phyloP scores from a whole-genome alignment of 2,113 vertebrate species.

The Grus americana region DNA sequence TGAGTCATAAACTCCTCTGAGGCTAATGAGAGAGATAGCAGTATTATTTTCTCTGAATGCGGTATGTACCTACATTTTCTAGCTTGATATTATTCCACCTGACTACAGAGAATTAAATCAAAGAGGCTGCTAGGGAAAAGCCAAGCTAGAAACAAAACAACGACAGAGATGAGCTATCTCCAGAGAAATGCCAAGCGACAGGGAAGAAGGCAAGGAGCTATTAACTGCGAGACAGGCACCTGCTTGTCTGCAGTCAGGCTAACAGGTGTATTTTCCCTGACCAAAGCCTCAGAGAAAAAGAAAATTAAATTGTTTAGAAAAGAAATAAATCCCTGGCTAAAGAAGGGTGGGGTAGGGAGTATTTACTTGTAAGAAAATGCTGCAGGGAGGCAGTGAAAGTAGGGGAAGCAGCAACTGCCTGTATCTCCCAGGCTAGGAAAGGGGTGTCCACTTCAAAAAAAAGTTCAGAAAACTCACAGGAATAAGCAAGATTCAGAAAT shows the following conservation, averaged over 20 bases:
- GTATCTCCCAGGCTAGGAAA: background rate
- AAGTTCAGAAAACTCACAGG: slow-evolving; percentile 15
- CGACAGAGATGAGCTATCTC: background rate
- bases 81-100: background rate
- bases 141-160: slow-evolving; percentile 13
- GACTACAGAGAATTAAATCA: slow-evolving; percentile 22
- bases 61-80: slow-evolving; percentile 1
- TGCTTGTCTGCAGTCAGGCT: background rate
- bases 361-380: background rate
- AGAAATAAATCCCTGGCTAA: background rate
- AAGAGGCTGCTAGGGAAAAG: slow-evolving; percentile 15
- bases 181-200: background rate
- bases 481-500: slow-evolving; percentile 11
- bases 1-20: background rate
- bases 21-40: background rate
- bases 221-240: background rate
- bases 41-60: background rate
- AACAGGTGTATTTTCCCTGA: slow-evolving; percentile 8
- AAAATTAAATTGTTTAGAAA: background rate
- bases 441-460: background rate
- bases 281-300: background rate
- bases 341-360: background rate
- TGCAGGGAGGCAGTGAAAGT: background rate
- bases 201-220: background rate
- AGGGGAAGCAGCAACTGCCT: background rate